Evolutionary conservation across 1,140 invertebrate species (phyloP).

Genomic region (Hypsibius dujardini): DNA sequence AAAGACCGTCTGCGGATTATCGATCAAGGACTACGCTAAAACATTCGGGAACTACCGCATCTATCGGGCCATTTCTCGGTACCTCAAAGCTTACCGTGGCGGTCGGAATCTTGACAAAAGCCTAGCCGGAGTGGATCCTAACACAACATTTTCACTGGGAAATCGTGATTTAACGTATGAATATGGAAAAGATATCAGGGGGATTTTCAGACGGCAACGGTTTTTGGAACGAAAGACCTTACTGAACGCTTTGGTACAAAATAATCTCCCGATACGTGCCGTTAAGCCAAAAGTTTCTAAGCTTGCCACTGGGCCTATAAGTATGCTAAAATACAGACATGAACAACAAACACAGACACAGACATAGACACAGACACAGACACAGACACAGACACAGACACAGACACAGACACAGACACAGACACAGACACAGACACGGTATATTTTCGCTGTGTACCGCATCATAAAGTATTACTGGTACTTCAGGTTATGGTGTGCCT

Average conservation of each 20-base stretch:
- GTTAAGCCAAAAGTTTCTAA: conserved; percentile 8
- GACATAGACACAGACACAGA: not conserved
- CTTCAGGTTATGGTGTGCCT: too few relatives aligned
- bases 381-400: too few relatives aligned
- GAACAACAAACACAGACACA: not conserved
- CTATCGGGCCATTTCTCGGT: conserved; percentile 2
- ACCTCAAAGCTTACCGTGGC: not conserved
- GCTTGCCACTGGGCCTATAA: not conserved
- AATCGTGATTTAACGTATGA: not conserved
- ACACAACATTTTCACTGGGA: not conserved
- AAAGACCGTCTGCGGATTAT: conserved; percentile 5
- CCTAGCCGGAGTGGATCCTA: not conserved
- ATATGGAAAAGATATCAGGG: not conserved
- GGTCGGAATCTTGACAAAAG: not conserved
- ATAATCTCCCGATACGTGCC: not conserved
- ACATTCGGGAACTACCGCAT: not conserved
- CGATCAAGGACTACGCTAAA: conserved; percentile 7
- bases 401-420: too few relatives aligned
- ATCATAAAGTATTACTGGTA: too few relatives aligned
- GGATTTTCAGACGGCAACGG: not conserved
- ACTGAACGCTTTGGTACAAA: not conserved
- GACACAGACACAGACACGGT: too few relatives aligned
- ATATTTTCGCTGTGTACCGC: too few relatives aligned
- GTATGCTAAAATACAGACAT: not conserved
- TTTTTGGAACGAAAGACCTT: not conserved